Evolutionary conservation across 2,888 invertebrate genomes (phyloP).

Genomic region (Dilophus febrilis): DNA sequence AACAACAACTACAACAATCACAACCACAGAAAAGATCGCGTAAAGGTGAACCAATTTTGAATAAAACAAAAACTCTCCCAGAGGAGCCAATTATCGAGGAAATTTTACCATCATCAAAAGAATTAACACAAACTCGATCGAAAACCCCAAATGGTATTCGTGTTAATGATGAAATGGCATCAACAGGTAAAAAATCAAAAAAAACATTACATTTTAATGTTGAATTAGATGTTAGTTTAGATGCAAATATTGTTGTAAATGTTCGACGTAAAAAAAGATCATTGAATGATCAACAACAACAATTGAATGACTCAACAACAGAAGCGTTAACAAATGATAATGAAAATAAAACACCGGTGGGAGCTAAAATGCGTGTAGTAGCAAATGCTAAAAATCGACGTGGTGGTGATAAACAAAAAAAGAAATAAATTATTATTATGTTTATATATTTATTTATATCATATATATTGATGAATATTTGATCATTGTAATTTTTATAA

Average conservation of each 20-base stretch:
- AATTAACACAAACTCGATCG: not conserved
- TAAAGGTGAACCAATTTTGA: conserved; percentile 20
- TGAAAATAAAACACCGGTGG: too few species aligned
- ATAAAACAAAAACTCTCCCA: conserved; percentile 10
- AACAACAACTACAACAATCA: conserved; percentile 8
- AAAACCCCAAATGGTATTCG: conserved; percentile 15
- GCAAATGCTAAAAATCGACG: too few species aligned
- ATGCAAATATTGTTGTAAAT: conserved; percentile 29
- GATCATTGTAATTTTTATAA: too few species aligned
- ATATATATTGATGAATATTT: too few species aligned
- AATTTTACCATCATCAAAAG: not conserved
- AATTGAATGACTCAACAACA: too few species aligned
- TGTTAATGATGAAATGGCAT: conserved; percentile 24
- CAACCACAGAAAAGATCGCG: conserved; percentile 9
- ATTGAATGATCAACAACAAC: too few species aligned
- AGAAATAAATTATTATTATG: too few species aligned
- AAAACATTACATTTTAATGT: conserved; percentile 30
- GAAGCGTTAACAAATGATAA: too few species aligned
- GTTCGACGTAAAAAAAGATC: conserved; percentile 26
- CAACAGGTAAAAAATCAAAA: conserved; percentile 19
- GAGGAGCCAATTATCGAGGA: not conserved
- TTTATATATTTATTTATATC: too few species aligned
- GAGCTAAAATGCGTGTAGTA: too few species aligned
- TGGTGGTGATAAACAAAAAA: too few species aligned
- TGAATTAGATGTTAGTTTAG: conserved; percentile 28